Evolutionary conservation across 2,888 invertebrate genomes (phyloP).

Genomic region (Sabatieria punctata): DNA sequence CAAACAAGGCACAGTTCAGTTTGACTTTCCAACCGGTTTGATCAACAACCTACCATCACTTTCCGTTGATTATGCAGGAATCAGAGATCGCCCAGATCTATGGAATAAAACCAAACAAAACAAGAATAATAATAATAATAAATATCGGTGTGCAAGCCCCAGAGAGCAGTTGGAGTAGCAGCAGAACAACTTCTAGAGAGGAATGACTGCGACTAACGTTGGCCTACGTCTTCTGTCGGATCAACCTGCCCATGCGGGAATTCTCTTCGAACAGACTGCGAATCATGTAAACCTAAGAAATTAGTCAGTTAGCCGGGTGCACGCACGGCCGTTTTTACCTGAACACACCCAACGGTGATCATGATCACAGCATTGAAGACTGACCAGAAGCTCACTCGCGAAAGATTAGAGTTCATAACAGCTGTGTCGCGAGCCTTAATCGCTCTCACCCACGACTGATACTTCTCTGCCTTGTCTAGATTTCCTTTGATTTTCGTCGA

Average conservation of each 20-base stretch:
- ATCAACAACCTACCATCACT: no score
- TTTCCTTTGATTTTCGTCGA: conserved; percentile 33
- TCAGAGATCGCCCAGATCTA: no score
- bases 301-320: background rate
- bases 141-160: no score
- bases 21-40: no score
- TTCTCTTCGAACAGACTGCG: conserved; percentile 56
- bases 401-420: conserved; percentile 58
- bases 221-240: conserved; percentile 12
- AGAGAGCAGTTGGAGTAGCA: no score
- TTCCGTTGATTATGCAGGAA: no score
- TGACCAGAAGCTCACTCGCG: conserved; percentile 62
- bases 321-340: conserved; percentile 20
- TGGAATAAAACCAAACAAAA: no score
- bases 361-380: conserved; percentile 53
- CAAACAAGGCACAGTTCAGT: no score
- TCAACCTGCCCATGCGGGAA: conserved; percentile 28
- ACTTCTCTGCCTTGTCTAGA: conserved; percentile 43
- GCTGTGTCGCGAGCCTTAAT: conserved; percentile 64
- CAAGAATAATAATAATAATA: no score
- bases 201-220: no score
- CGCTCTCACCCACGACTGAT: conserved; percentile 42
- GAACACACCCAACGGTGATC: conserved; percentile 51
- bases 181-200: no score
- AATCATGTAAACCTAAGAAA: conserved; percentile 47